Conservation (phyloP, 2,888 invertebrate species). For the Drosophila acutilabella region DNA sequence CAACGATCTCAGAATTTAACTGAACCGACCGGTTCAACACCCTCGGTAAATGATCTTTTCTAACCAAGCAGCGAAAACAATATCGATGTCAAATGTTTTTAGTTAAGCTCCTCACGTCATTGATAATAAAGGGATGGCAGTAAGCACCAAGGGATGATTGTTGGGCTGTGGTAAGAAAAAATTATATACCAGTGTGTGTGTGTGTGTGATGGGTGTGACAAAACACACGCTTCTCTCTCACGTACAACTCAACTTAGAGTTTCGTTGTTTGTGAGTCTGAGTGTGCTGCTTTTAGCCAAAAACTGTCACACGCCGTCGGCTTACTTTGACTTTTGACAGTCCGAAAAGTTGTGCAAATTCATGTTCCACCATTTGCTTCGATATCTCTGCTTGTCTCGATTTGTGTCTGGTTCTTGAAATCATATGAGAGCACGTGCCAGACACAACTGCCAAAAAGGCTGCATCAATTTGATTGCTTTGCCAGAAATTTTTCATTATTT, state of each 20-base stretch:
- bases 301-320: conserved; percentile 70
- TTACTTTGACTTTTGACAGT: conserved; percentile 77
- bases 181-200: background rate
- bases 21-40: conserved; percentile 47
- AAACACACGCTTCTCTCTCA: conserved; percentile 30
- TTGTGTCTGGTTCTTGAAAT: conserved; percentile 18
- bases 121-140: conserved; percentile 66
- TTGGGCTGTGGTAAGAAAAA: background rate
- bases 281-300: conserved; percentile 47
- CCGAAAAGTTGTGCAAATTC: conserved; percentile 68
- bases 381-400: conserved; percentile 11
- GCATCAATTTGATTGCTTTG: conserved; percentile 56
- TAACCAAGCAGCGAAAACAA: conserved; percentile 37
- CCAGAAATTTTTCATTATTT: conserved; percentile 54
- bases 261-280: conserved; percentile 15
- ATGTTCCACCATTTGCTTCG: conserved; percentile 34
- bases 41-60: conserved; percentile 40
- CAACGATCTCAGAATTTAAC: conserved; percentile 29
- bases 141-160: conserved; percentile 37
- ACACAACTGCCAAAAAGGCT: conserved; percentile 19
- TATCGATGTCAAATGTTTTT: conserved; percentile 66
- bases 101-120: conserved; percentile 60
- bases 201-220: conserved; percentile 1
- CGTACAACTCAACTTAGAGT: conserved; percentile 36
- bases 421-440: conserved; percentile 69